Evolutionary conservation across 2,113 vertebrate species (phyloP), one percentile per base, ranked within the genome.

Genomic region (Sarotherodon lohbergeri): DNA sequence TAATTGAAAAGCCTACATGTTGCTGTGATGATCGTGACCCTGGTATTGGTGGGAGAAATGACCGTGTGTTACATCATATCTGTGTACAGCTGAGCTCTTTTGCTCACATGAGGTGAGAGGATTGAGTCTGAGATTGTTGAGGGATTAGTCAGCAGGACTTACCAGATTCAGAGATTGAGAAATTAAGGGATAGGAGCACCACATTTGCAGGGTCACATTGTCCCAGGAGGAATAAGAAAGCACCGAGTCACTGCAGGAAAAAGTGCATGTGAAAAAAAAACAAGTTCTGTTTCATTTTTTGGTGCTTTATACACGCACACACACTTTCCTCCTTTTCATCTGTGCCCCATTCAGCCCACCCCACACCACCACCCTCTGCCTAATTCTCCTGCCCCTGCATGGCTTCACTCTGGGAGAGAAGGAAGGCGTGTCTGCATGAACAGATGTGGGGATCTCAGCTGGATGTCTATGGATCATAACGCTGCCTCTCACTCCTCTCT

Each of bases 141-240:
- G 91, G 95, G 95, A 96, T 96, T 96, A 96, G 90, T 86, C 82
- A 43, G 36, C 83, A 82, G 93, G 94, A 94, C 22, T 95, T 93
- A 88, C 19, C 84, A 90, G 93, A 94, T 90, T 87, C 90, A 57
- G 63, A 85, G 87, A 90, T 82, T 90, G 88, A 90, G 85, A 95
- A 93, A 95, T 92, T 89, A 93, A 94, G 82, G 83, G 90, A 93
- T 84, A 73, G 76, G 78, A 92, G 56, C 9, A 5, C 29, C 56
- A 17, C 41, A 46, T 76, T 55, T 22, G 29, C 3, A 1, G 86
- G 92, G 80, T 92, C 86, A 90, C 48, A 54, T 66, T 85, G 81
- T 92, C 91, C 93, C 85, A 10, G 83, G 88, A 90, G 80, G 55
- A 91, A 90, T 86, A 90, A 93, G 86, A 86, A 90, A 86, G 36